Evolutionary conservation across 2,888 invertebrate species (phyloP), one percentile per base, ranked within the genome.

Genomic region (Cephus pygmeus): DNA sequence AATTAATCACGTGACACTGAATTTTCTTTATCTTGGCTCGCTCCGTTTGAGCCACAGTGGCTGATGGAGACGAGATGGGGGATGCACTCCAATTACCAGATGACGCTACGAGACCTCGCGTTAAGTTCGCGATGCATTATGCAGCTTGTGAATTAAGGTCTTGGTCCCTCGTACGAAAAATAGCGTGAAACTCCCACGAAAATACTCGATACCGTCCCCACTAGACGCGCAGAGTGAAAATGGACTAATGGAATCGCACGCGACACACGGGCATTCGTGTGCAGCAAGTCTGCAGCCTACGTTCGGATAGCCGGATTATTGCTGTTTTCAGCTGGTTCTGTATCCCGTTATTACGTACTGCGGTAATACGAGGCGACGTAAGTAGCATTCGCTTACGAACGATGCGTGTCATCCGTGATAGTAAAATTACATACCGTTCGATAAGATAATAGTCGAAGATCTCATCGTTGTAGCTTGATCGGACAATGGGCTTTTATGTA

Each of bases 1-100:
- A 76, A 78, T 76, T 78, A 34, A 68, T 69, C 71, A 34, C 73
- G 56, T 23, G 56, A 56, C 56, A 56, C 9, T 2, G 23, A 56
- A 56, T 23, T 56, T 56, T 56, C 56, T 23, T 23, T 9, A 56
- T 56, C 56, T 56, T 9, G 23, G 23, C 56, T 23, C 56, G 23
- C 56, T 9, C 23, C 56, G 15, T 4, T 23, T 56, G 9, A 23
- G 2, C 23, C 56, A 12, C 9, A 56, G 23, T 9, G 6, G 56
- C 0, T 9, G 56, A 56, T 1, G 9, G 15, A 56, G 9, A 23
- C 56, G 56, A 56, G 23, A 23, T 6, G 2, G 56, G 23, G 23
- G 56, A 56, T 56, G 23, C 56, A 56, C 56, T 56, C 6, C 56
- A 23, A 23, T 56, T 56, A 23, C 56, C 9, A 56, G 56, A 56